Evolutionary conservation across 1,140 invertebrate species (phyloP).

Genomic region (Diprion similis): DNA sequence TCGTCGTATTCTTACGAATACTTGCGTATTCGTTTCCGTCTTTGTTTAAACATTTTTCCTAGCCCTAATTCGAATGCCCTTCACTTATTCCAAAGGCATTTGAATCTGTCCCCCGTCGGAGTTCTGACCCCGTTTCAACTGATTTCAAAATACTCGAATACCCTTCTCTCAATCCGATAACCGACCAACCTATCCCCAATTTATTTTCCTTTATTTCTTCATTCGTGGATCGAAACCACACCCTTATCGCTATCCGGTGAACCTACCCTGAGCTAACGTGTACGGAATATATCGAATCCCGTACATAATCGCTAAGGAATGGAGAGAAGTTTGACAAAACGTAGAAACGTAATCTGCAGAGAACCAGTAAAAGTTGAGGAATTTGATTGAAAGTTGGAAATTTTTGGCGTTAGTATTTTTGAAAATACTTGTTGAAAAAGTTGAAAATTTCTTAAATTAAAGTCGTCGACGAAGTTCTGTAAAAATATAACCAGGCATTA

Average conservation of each 20-base stretch:
- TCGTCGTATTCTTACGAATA: too few relatives aligned
- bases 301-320: background rate
- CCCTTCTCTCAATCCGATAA: background rate
- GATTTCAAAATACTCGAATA: background rate
- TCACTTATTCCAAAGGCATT: background rate
- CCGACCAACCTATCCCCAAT: background rate
- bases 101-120: background rate
- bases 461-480: too few relatives aligned
- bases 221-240: background rate
- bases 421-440: too few relatives aligned
- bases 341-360: background rate
- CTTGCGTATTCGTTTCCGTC: background rate
- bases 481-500: too few relatives aligned
- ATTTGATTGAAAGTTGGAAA: too few relatives aligned
- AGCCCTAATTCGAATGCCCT: too few relatives aligned
- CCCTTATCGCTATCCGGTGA: background rate
- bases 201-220: background rate
- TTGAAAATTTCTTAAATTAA: too few relatives aligned
- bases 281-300: background rate
- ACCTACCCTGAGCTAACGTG: background rate
- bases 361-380: too few relatives aligned
- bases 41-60: background rate
- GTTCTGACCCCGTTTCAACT: background rate
- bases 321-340: background rate
- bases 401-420: too few relatives aligned